These are phyloP conservation scores for Podarcis raffonei DNA, from an alignment of 2,113 vertebrate species.

Conservation along the genomic window DNA sequence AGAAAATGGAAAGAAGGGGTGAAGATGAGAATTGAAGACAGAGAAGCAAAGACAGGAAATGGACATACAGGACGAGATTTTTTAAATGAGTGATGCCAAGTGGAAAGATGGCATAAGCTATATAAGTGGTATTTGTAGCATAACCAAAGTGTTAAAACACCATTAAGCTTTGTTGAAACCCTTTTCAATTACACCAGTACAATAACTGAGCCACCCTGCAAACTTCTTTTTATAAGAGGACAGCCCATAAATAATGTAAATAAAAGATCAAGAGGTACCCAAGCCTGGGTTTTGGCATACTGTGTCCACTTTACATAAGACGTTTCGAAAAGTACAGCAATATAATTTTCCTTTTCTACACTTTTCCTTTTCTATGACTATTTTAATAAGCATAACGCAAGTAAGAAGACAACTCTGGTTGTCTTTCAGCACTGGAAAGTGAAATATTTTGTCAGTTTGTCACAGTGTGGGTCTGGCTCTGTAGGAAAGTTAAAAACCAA, in stretches of 20 bases:
- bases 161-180: too few relatives aligned
- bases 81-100: not conserved
- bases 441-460: constrained; percentile 7
- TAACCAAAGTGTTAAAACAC: too few relatives aligned
- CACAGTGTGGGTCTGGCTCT: not conserved
- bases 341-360: not conserved
- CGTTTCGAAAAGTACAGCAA: too few relatives aligned
- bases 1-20: not conserved
- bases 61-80: not conserved
- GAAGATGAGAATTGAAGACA: not conserved
- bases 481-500: not conserved
- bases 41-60: not conserved
- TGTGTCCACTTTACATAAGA: not conserved
- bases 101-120: not conserved
- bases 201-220: too few relatives aligned
- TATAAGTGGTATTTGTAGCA: not conserved
- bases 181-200: too few relatives aligned
- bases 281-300: not conserved
- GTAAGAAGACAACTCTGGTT: not conserved
- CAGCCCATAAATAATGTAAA: not conserved
- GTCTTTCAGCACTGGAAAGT: not conserved
- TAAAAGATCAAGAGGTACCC: not conserved
- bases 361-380: not conserved
- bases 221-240: not conserved
- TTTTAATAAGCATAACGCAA: not conserved